A percentile compares a stretch with the other conserved stretches of the same genome.
Evolutionary conservation across 2,113 vertebrate genomes (phyloP).

Genomic region (Romanogobio albipinnatus): DNA sequence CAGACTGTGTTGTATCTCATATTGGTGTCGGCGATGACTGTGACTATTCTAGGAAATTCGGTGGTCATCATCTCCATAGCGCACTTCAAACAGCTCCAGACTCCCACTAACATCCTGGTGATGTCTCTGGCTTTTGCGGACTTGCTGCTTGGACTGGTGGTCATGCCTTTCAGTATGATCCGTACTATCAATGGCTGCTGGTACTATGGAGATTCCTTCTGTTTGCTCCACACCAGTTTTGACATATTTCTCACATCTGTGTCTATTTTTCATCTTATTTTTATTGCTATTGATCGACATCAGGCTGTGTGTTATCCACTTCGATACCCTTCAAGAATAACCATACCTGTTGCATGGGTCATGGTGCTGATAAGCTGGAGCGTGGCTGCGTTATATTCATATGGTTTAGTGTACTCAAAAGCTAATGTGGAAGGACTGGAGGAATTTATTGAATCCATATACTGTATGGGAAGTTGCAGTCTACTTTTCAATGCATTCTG

Average conservation of each 20-base stretch:
- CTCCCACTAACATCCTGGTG: slow-evolving; percentile 62
- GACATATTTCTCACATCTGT: slow-evolving; percentile 59
- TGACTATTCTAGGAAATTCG: slow-evolving; percentile 61
- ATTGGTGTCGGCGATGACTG: slow-evolving; percentile 47
- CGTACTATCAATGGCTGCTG: slow-evolving; percentile 59
- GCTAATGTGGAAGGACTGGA: slow-evolving; percentile 53
- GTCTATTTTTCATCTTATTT: slow-evolving; percentile 64
- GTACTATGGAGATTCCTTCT: slow-evolving; percentile 61
- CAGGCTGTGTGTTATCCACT: slow-evolving; percentile 62
- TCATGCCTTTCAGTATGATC: slow-evolving; percentile 62
- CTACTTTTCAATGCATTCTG: slow-evolving; percentile 54
- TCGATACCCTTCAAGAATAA: slow-evolving; percentile 54
- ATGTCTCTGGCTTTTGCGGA: slow-evolving; percentile 64
- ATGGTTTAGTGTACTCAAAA: slow-evolving; percentile 56
- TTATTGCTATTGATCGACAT: slow-evolving; percentile 59
- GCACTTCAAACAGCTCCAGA: slow-evolving; percentile 64
- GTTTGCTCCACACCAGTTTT: slow-evolving; percentile 58
- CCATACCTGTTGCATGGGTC: slow-evolving; percentile 54
- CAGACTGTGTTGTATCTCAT: slow-evolving; percentile 59
- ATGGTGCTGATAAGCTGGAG: slow-evolving; percentile 63
- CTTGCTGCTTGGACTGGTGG: slow-evolving; percentile 57
- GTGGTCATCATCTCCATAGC: slow-evolving; percentile 63
- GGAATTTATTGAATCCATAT: slow-evolving; percentile 44
- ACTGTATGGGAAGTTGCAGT: slow-evolving; percentile 58
- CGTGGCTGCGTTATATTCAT: slow-evolving; percentile 54